These are phyloP conservation scores for Hymenopus coronatus DNA, from an alignment of 2,888 invertebrate species.

Conservation along the genomic window DNA sequence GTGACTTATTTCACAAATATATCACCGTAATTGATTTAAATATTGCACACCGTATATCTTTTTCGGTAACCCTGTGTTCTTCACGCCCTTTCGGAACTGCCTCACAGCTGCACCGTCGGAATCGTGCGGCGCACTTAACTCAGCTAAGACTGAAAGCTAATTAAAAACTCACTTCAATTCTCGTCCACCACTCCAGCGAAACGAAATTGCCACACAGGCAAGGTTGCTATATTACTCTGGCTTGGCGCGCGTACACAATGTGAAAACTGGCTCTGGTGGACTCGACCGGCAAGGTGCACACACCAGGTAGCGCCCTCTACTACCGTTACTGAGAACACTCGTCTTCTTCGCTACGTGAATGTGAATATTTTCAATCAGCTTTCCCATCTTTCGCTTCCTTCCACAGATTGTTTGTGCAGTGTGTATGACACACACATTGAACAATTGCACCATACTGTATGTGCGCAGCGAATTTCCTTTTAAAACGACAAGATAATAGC, in stretches of 20 bases:
- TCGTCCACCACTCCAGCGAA: neutral
- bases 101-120: neutral
- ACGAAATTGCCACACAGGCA: neutral
- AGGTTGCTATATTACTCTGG: neutral
- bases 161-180: neutral
- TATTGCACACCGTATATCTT: neutral
- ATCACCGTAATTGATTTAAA: neutral
- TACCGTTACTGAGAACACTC: neutral
- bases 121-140: neutral
- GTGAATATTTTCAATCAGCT: neutral
- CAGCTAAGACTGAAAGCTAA: neutral
- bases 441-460: neutral
- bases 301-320: neutral
- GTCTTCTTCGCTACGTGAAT: neutral
- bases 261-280: neutral
- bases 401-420: neutral
- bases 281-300: neutral
- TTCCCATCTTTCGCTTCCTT: neutral
- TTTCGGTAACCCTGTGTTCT: neutral
- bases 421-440: neutral
- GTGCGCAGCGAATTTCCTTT: neutral
- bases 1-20: neutral
- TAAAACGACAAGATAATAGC: neutral
- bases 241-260: neutral
- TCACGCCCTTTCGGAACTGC: neutral